Percentiles rank a stretch among this genome's conserved stretches.
Conservation (phyloP, 2,888 invertebrate species). For the Lasioglossum oenotherae region DNA sequence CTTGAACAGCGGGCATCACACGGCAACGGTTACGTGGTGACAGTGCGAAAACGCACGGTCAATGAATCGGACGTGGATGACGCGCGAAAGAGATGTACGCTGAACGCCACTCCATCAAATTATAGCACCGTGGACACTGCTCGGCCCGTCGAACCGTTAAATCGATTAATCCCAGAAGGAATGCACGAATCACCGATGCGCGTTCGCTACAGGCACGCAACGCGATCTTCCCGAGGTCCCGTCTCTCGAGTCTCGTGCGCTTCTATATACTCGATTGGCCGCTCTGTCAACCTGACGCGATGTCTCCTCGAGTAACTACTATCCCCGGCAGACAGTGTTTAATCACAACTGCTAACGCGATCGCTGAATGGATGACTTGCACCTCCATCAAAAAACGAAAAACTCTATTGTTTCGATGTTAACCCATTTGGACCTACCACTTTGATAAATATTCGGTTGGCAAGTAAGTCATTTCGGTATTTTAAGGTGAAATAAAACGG, state of each 20-base stretch:
- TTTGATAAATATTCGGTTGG: too few relatives aligned
- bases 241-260: neutral
- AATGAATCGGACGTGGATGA: constrained; percentile 79
- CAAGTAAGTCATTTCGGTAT: too few relatives aligned
- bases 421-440: neutral
- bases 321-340: constrained; percentile 2
- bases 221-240: neutral
- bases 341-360: neutral
- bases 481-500: too few relatives aligned
- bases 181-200: constrained; percentile 63
- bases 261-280: constrained; percentile 10
- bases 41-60: constrained; percentile 78
- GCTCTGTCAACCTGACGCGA: constrained; percentile 20
- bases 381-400: neutral
- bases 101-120: constrained; percentile 77
- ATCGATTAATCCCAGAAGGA: constrained; percentile 72
- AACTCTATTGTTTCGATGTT: neutral
- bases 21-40: constrained; percentile 77
- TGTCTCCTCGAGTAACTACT: constrained; percentile 23
- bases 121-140: constrained; percentile 69
- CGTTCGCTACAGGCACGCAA: constrained; percentile 44
- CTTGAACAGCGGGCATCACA: constrained; percentile 60
- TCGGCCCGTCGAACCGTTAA: constrained; percentile 71
- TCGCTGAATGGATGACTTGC: neutral
- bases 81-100: constrained; percentile 71